phyloP scores from a whole-genome alignment of 2,113 vertebrate species.

The Myiopsitta monachus region DNA sequence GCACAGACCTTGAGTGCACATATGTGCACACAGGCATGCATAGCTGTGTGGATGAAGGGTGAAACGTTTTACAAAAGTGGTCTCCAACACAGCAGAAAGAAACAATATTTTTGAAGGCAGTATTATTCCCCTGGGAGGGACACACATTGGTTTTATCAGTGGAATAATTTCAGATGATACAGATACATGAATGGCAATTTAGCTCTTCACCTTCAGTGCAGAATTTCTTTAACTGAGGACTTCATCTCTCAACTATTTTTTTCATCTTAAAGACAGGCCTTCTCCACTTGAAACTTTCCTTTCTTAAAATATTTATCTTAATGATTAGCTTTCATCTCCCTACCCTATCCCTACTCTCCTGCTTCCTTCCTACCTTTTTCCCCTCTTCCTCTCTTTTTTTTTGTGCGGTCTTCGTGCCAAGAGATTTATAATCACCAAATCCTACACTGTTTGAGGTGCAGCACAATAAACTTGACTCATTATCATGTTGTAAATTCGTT shows the following conservation, averaged over 20 bases:
- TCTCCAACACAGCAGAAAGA: slow-evolving; percentile 59
- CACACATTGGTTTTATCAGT: slow-evolving; percentile 61
- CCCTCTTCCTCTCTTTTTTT: neutral
- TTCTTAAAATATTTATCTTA: slow-evolving; percentile 36
- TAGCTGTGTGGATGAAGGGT: neutral
- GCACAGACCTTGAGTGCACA: neutral
- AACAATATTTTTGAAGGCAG: slow-evolving; percentile 43
- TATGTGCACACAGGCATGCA: neutral
- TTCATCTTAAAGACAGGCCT: neutral
- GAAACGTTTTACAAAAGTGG: neutral
- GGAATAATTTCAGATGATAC: slow-evolving; percentile 71
- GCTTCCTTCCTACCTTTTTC: neutral
- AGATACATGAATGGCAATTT: slow-evolving; percentile 69
- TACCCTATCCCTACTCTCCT: neutral
- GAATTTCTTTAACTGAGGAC: slow-evolving; percentile 45
- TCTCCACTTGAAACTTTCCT: neutral
- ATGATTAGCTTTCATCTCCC: slow-evolving; percentile 43
- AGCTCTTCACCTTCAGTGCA: slow-evolving; percentile 63
- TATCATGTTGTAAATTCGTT: slow-evolving; percentile 78
- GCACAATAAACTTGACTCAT: slow-evolving; percentile 66
- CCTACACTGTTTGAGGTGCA: slow-evolving; percentile 51
- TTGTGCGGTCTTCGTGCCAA: slow-evolving; percentile 22
- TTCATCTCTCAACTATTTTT: slow-evolving; percentile 44
- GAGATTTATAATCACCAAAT: slow-evolving; percentile 52
- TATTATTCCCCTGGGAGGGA: slow-evolving; percentile 48